Evolutionary conservation across 2,888 invertebrate species (phyloP), one percentile per base, ranked within the genome.

Genomic region (Phorcus lineatus): DNA sequence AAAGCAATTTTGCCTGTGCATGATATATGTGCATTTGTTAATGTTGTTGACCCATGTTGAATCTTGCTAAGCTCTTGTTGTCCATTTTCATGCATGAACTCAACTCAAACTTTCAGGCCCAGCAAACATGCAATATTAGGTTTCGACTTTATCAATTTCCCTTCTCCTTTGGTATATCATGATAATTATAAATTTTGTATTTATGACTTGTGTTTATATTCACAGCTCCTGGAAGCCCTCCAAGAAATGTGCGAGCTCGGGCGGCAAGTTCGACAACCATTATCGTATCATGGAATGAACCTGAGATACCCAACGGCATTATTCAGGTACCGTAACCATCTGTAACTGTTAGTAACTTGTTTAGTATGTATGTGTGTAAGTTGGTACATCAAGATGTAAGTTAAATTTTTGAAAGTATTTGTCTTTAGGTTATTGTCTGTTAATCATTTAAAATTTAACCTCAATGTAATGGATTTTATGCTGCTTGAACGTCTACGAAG

Each of bases 281-380:
- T 96, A 96, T 98, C 81, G 97, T 99, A 88, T 97, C 98, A 92
- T 99, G 99, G 99, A 97, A 97, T 90, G 98, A 98, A 92, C 99
- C 99, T 22, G 98, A 98, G 93, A 97, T 97, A 79, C 98, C 99
- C 74, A 99, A 99, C 93, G 99, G 99, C 88, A 97, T 97, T 95
- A 97, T 99, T 88, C 97, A 97, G 94, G 98, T 98, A 94, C 95
- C 96, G 94, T 40, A 22, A 57, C 17, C 11, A 47, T 36, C 36
- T 6, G 36, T 36, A 36, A 36, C 36, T 36, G 36, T 36, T 7
- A 36, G 36, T 6, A 6, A n/a, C n/a, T n/a, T n/a, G n/a, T n/a
- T n/a, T n/a, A n/a, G n/a, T n/a, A n/a, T n/a, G n/a, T n/a, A n/a
- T n/a, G n/a, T n/a, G n/a, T n/a, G n/a, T n/a, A n/a, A n/a, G n/a